These are phyloP conservation scores for Ginglymostoma cirratum DNA, from an alignment of 2,113 vertebrate genomes.

Conservation along the genomic window DNA sequence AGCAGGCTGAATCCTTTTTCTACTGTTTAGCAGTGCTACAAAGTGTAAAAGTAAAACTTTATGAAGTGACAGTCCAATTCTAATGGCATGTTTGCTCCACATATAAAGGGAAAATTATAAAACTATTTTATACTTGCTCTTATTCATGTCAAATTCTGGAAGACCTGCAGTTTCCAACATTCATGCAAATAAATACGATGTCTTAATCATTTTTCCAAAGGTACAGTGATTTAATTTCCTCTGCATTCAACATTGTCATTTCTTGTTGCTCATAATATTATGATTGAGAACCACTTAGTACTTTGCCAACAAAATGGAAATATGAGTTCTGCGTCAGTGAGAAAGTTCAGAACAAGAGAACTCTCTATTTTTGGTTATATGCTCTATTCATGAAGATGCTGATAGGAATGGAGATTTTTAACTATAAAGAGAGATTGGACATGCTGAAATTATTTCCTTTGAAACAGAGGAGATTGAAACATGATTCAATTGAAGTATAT, in stretches of 20 bases:
- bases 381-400: too few relatives aligned
- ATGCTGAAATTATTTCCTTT: too few relatives aligned
- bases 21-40: neutral
- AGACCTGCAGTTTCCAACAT: neutral
- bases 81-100: neutral
- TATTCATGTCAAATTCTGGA: neutral
- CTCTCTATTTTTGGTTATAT: too few relatives aligned
- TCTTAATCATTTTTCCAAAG: neutral
- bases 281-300: neutral
- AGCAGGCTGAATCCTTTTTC: neutral
- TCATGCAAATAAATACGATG: neutral
- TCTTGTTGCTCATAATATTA: neutral
- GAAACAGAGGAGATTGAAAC: too few relatives aligned
- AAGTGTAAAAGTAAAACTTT: too few relatives aligned
- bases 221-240: neutral
- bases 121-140: neutral
- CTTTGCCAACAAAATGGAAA: neutral
- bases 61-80: neutral
- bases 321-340: neutral
- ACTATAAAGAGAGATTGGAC: too few relatives aligned
- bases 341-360: neutral
- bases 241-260: neutral
- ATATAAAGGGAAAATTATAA: neutral
- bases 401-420: too few relatives aligned
- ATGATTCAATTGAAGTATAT: too few relatives aligned